A percentile compares a stretch with the other conserved stretches of the same genome.
Evolutionary conservation across 2,113 vertebrate genomes (phyloP).

Genomic region (Rattus norvegicus): DNA sequence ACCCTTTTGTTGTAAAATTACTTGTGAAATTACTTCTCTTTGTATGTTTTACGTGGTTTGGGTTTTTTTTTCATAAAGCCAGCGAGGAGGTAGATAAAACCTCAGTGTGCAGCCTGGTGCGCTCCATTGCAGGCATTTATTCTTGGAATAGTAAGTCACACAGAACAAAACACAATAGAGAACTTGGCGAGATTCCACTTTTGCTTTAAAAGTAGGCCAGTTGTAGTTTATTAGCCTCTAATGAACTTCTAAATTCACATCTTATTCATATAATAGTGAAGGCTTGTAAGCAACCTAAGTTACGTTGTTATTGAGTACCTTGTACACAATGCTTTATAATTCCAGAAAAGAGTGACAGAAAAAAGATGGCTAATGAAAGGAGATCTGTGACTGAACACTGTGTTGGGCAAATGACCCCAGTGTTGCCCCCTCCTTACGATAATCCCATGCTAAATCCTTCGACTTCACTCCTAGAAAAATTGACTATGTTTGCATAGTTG

Average conservation of each 20-base stretch:
- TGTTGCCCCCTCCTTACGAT: no score
- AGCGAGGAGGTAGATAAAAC: slow-evolving; percentile 52
- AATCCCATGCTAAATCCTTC: neutral
- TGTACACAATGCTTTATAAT: neutral
- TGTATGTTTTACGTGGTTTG: slow-evolving; percentile 36
- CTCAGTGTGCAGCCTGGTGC: neutral
- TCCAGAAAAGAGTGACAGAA: neutral
- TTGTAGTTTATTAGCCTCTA: slow-evolving; percentile 37
- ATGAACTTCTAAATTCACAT: neutral
- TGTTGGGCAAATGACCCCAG: neutral
- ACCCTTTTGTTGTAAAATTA: slow-evolving; percentile 57
- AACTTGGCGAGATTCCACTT: slow-evolving; percentile 29
- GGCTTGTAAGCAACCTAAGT: neutral
- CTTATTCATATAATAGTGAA: neutral
- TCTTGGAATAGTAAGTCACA: slow-evolving; percentile 23
- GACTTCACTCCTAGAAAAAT: neutral
- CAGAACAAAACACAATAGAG: neutral
- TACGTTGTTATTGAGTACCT: neutral
- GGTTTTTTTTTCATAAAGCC: slow-evolving; percentile 15
- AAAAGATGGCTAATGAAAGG: neutral
- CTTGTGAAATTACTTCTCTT: slow-evolving; percentile 46
- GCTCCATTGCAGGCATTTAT: slow-evolving; percentile 13
- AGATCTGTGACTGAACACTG: neutral
- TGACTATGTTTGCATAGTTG: neutral
- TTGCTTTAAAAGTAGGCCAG: slow-evolving; percentile 51